Evolutionary conservation across 2,888 invertebrate species (phyloP), one percentile per base, ranked within the genome.

Genomic region (Mylabris sibirica): DNA sequence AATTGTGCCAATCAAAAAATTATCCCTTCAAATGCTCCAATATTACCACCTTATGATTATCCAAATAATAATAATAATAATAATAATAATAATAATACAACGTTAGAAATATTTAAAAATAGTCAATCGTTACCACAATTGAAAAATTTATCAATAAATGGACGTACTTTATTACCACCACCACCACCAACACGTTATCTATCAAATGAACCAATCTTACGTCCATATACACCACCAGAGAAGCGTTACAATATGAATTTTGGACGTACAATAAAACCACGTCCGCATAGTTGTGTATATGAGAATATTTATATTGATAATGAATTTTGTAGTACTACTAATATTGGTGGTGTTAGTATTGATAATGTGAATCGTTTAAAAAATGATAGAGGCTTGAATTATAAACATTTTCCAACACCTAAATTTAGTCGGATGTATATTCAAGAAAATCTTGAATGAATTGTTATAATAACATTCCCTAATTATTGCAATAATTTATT

Each of bases 351-450:
- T 53, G 5, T 22, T 53, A 22, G 53, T 53, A 9, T 1, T 12
- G 11, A 22, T 53, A 53, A 53, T 53, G 22, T 53, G 8, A 59
- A 59, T 59, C 17, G 64, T 67, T 71, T 77, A 34, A 78, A 74
- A 65, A 79, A 77, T 65, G 80, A 81, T 65, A 72, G 73, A 64
- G 75, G 66, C 65, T 70, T 79, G 63, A 77, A 77, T 71, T 73
- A 74, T 65, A 80, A 78, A 53, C 81, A 82, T 67, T 85, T 84
- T 75, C 85, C 85, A 0, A 81, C 77, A 63, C 83, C 84, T 2
- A 82, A 84, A 67, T 85, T 84, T 75, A 85, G 80, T 78, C 80
- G 79, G 60, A 79, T 83, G 76, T 85, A 85, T 69, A 83, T 85
- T 68, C 85, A 85, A 70, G 81, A 83, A 68, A 76, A 74, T 77